Evolutionary conservation across 35 echinoderm and acorn worm species (phyloP).

Genomic region (Strongylocentrotus purpuratus): DNA sequence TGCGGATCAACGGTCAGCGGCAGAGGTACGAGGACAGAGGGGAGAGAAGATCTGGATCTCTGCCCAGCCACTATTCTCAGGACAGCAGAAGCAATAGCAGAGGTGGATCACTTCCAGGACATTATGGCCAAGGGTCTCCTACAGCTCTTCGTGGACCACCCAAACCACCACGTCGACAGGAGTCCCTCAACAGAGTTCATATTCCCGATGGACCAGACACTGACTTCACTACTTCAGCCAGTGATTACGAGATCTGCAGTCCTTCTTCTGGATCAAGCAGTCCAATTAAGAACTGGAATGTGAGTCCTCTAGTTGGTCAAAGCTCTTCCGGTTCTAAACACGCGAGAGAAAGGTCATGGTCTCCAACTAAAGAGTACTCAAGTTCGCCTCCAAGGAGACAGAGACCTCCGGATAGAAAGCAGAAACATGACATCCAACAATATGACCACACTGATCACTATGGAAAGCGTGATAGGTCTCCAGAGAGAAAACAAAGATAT

Average conservation of each 20-base stretch:
- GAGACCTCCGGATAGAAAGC: background rate
- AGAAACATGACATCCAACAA: background rate
- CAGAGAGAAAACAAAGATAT: background rate
- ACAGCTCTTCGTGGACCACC: slow-evolving; percentile 53
- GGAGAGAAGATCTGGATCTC: slow-evolving; percentile 21
- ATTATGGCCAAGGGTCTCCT: background rate
- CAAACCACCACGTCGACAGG: slow-evolving; percentile 68
- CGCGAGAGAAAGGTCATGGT: background rate
- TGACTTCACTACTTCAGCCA: slow-evolving; percentile 54
- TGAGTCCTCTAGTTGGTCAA: slow-evolving; percentile 42
- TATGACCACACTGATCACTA: background rate
- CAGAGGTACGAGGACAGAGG: slow-evolving; percentile 35
- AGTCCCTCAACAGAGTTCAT: slow-evolving; percentile 69
- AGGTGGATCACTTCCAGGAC: slow-evolving; percentile 35
- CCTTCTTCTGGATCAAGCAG: slow-evolving; percentile 60
- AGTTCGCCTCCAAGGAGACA: background rate
- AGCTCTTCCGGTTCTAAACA: background rate
- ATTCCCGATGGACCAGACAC: slow-evolving; percentile 63
- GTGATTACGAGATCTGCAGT: slow-evolving; percentile 52
- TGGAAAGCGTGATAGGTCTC: too few relatives aligned
- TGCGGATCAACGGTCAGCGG: background rate
- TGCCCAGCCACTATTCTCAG: slow-evolving; percentile 13
- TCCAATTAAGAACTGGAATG: slow-evolving; percentile 55
- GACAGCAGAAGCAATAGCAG: slow-evolving; percentile 17
- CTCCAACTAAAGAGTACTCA: slow-evolving; percentile 9